Evolutionary conservation across 2,113 vertebrate species (phyloP), one percentile per base, ranked within the genome.

Genomic region (Blennius ocellaris): DNA sequence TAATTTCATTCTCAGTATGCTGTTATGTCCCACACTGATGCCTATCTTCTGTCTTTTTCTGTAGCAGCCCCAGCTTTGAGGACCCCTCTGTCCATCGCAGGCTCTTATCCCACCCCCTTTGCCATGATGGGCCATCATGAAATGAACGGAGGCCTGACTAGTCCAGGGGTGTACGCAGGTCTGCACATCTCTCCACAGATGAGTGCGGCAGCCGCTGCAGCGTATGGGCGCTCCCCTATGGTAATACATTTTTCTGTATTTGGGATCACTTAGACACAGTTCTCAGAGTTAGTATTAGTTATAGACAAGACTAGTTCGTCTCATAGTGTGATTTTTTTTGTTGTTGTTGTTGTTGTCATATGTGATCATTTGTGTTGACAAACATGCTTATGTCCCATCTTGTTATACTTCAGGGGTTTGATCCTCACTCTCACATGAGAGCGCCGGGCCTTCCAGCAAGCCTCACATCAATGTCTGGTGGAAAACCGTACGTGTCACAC

Each of bases 41-140:
- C 36, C 37, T 15, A 39, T 58, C 49, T 68, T n/a, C 36, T 70
- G 51, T 66, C 16, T 81, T 69, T 81, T 50, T 69, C 54, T 73
- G 47, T 43, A 93, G 92, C 93, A 71, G 97, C 96, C 39, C 96
- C 97, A 0, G 95, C 96, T 59, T 89, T 99, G 90, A 93, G 97
- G 37, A 96, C 96, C 0, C 97, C 97, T 69, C 94, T 99, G 86
- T 96, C 97, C 71, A 94, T 98, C 6, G 94, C 95, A 0, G 94
- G 96, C 50, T 96, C 97, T 1, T 98, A 99, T 7, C 95, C 96
- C 0, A 88, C 95, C 0, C 96, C 97, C 5, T 98, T 99, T 1
- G 96, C 96, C 74, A 98, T 99, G 96, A 97, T 99, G 96, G 94
- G 96, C 17, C 96, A 97, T 90, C 96, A 96, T 1, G 97, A 97